Evolutionary conservation across 2,888 invertebrate species (phyloP).

Genomic region (Cyclophora punctaria): DNA sequence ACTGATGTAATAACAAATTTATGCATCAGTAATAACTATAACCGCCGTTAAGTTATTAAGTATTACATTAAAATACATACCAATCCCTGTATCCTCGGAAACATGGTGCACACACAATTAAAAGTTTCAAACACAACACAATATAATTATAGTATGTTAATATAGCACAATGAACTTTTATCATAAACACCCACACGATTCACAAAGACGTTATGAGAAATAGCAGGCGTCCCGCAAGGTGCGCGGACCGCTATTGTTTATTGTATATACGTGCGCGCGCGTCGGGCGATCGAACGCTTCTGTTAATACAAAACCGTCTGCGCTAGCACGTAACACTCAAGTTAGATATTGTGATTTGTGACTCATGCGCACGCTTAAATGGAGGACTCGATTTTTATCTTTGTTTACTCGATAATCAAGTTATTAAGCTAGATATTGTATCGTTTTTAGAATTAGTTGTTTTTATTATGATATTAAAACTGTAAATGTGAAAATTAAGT

Average conservation of each 20-base stretch:
- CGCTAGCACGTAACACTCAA: conserved; percentile 7
- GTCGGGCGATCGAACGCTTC: conserved; percentile 38
- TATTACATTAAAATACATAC: conserved; percentile 33
- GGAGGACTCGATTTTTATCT: conserved; percentile 3
- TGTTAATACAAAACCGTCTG: conserved; percentile 21
- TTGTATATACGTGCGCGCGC: conserved; percentile 43
- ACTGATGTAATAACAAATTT: too few species aligned
- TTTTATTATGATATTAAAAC: too few species aligned
- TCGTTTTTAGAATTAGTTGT: too few species aligned
- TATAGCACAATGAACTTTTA: conserved; percentile 35
- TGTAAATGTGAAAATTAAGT: too few species aligned
- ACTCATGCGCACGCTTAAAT: background rate
- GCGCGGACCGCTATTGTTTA: conserved; percentile 7
- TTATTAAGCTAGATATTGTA: background rate
- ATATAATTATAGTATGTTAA: conserved; percentile 19
- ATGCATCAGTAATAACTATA: too few species aligned
- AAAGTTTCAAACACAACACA: conserved; percentile 27
- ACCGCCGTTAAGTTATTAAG: too few species aligned
- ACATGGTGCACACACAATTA: conserved; percentile 43
- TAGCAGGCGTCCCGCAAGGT: conserved; percentile 28
- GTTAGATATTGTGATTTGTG: background rate
- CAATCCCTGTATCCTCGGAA: conserved; percentile 69
- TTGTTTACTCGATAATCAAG: conserved; percentile 4
- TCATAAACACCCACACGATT: conserved; percentile 32
- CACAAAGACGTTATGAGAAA: conserved; percentile 31